These are phyloP conservation scores for Volucella bombylans DNA, from an alignment of 2,888 invertebrate genomes.

Conservation along the genomic window DNA sequence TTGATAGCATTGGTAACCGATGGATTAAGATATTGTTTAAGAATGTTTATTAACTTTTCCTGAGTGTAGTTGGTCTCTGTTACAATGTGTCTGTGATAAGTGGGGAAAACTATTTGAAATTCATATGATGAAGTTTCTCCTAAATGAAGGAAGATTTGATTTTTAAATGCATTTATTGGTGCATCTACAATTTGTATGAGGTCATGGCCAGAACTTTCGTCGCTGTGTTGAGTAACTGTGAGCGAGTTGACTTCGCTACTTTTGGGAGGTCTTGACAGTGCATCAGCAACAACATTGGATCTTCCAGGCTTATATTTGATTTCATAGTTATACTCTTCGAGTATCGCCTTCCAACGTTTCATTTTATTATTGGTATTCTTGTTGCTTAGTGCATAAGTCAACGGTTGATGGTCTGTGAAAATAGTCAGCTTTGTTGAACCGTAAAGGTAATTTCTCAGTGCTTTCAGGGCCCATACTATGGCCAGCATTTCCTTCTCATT, in stretches of 20 bases:
- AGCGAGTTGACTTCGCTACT: conserved; percentile 26
- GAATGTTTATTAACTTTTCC: too few species aligned
- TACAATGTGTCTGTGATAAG: too few species aligned
- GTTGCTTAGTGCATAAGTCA: conserved; percentile 45
- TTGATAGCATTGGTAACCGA: too few species aligned
- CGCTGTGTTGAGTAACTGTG: conserved; percentile 29
- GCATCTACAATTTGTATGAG: too few species aligned
- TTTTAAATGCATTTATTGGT: too few species aligned
- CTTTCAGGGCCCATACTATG: conserved; percentile 50
- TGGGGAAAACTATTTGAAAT: too few species aligned
- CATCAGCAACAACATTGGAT: conserved; percentile 58
- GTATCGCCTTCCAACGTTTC: conserved; percentile 60
- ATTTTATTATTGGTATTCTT: conserved; percentile 47
- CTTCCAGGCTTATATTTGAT: conserved; percentile 50
- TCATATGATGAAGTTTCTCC: too few species aligned
- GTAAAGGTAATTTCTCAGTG: conserved; percentile 48
- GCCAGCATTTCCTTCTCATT: conserved; percentile 59
- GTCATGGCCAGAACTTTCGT: conserved; percentile 29
- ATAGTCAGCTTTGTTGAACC: conserved; percentile 34
- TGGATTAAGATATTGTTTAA: too few species aligned
- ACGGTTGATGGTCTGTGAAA: conserved; percentile 36
- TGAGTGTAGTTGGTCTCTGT: too few species aligned
- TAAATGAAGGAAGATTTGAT: too few species aligned
- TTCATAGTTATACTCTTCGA: conserved; percentile 65
- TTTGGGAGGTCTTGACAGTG: conserved; percentile 33